Percentiles rank a stretch among this genome's conserved stretches.
phyloP scores from a whole-genome alignment of 1,140 invertebrate species.

The Plectrocnemia conspersa region DNA sequence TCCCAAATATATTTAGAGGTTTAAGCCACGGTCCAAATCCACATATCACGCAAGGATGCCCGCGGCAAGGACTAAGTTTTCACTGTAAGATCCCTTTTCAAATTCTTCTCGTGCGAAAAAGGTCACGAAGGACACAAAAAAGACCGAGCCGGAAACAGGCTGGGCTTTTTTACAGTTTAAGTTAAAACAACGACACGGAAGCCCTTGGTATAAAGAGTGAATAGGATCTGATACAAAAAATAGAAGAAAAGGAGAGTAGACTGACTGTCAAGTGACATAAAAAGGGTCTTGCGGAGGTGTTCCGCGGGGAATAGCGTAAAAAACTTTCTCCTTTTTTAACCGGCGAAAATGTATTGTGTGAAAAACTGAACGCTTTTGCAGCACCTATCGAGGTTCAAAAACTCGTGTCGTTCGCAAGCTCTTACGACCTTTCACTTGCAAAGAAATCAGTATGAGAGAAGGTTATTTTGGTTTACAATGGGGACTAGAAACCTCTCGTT shows the following conservation, averaged over 20 bases:
- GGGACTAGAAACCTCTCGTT: too few relatives aligned
- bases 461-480: too few relatives aligned
- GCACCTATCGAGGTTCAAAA: too few relatives aligned
- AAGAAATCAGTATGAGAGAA: too few relatives aligned
- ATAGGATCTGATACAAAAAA: constrained; percentile 12
- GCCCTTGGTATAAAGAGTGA: constrained; percentile 19
- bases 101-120: constrained; percentile 23
- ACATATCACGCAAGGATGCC: constrained; percentile 14
- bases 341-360: too few relatives aligned
- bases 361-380: too few relatives aligned
- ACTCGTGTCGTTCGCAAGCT: too few relatives aligned
- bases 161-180: constrained; percentile 23
- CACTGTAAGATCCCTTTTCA: constrained; percentile 11
- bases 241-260: constrained; percentile 9
- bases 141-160: neutral
- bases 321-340: too few relatives aligned
- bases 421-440: too few relatives aligned
- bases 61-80: constrained; percentile 15
- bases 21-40: constrained; percentile 19
- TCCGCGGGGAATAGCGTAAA: neutral
- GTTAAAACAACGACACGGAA: constrained; percentile 20
- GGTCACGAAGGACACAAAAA: constrained; percentile 9
- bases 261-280: constrained; percentile 26
- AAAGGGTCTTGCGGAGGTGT: constrained; percentile 21
- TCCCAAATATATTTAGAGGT: constrained; percentile 18